Base-by-base conservation (phyloP, 2,113 vertebrate species). In the Vicugna pacos region DNA sequence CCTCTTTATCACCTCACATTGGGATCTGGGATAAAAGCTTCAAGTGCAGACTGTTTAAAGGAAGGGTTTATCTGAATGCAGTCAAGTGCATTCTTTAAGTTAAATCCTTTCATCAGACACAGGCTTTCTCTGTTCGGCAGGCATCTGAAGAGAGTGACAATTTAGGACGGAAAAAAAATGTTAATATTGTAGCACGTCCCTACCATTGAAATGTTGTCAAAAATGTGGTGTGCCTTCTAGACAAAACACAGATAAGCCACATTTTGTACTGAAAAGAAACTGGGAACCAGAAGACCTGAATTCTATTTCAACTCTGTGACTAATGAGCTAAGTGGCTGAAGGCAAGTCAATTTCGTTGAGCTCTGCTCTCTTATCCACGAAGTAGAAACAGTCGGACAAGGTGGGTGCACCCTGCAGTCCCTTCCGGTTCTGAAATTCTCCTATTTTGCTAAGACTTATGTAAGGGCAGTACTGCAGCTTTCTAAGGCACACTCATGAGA, bases 1-100 rank as follows among this genome's bases (percentile, higher is more conserved):
- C 94, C 97, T 96, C 96, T 95, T 98, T 96, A 95, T 97, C 97
- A 97, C 97, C 90, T 97, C 95, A 93, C 96, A 92, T 89, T 91
- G 62, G 92, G 93, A 92, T 92, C 97, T 91, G 79, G 91, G 91
- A 93, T 93, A 96, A 97, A 94, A 95, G 76, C 95, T 91, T 69
- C 16, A 94, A 91, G 93, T 85, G 81, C 54, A 91, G 80, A n/a
- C n/a, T 94, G 89, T 90, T 88, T 88, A 85, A 96, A 93, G 54
- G 87, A 96, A 93, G 54, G 87, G 88, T 42, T 96, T 80, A 81
- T 96, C 64, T 95, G 85, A 97, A 95, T 52, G 83, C 88, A 46
- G 76, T 67, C 24, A 84, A 86, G 93, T 86, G 24, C 67, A 28
- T 58, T 91, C 69, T 60, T 67, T 48, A 83, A 89, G 83, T 87